These are phyloP conservation scores for Montipora capricornis DNA, from an alignment of 64 coral and sea anemone genomes.

Conservation along the genomic window DNA sequence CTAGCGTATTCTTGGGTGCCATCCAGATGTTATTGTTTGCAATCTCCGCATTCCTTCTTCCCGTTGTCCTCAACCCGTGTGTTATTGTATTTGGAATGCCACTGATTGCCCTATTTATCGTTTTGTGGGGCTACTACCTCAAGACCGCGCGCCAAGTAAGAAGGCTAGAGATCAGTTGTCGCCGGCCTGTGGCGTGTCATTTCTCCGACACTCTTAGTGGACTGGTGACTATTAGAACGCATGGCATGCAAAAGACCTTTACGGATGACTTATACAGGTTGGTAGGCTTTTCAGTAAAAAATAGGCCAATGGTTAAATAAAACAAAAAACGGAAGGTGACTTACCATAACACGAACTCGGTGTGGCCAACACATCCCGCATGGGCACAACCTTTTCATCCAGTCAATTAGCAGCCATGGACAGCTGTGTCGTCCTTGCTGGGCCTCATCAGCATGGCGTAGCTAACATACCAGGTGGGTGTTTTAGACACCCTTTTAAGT, in stretches of 20 bases:
- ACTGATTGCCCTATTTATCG: constrained; percentile 36
- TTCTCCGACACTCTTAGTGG: constrained; percentile 65
- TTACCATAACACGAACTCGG: no score
- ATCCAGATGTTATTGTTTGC: constrained; percentile 52
- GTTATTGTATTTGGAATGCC: constrained; percentile 44
- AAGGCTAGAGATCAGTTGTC: constrained; percentile 51
- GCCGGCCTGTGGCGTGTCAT: constrained; percentile 43
- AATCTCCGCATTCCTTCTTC: constrained; percentile 45
- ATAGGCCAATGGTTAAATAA: no score
- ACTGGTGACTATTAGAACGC: constrained; percentile 54
- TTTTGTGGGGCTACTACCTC: constrained; percentile 54
- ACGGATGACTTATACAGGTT: constrained; percentile 59
- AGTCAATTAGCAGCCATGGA: no score
- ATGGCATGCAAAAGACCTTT: constrained; percentile 51
- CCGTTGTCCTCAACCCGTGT: constrained; percentile 46
- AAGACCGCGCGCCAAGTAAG: constrained; percentile 61
- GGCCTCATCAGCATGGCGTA: no score
- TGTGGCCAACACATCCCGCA: no score
- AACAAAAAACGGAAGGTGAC: no score
- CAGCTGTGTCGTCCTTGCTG: no score
- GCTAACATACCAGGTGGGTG: no score
- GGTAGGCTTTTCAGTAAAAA: background rate
- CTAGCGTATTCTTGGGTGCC: constrained; percentile 58
- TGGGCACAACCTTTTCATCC: no score
- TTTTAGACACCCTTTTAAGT: no score